These are phyloP conservation scores for Sciurus carolinensis DNA, from an alignment of 2,797 vertebrate species.

Conservation along the genomic window DNA sequence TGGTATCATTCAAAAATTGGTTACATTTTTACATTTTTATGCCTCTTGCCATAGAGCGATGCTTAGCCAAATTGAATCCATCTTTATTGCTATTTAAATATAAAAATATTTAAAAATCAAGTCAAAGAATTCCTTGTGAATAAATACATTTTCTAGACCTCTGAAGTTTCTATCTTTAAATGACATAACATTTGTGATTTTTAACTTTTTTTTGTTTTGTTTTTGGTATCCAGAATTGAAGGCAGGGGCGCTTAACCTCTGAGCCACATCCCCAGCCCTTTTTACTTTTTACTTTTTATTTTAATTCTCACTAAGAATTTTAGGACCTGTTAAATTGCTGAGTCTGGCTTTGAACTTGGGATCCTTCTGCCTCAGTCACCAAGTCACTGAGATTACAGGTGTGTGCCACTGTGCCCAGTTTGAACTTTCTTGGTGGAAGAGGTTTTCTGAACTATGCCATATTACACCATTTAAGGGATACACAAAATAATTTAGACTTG, in stretches of 20 bases:
- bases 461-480: not conserved
- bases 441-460: not conserved
- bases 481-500: not conserved
- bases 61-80: slow-evolving; percentile 23
- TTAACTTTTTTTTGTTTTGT: not conserved
- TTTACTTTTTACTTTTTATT: no score
- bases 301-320: no score
- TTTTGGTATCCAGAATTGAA: no score
- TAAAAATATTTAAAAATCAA: not conserved
- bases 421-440: not conserved
- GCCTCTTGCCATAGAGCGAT: not conserved
- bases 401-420: no score
- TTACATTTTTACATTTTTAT: slow-evolving; percentile 41
- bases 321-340: no score
- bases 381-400: no score
- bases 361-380: no score
- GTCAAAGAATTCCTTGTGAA: not conserved
- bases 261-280: no score
- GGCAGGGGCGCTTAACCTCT: no score
- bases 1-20: not conserved
- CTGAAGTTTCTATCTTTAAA: slow-evolving; percentile 2
- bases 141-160: not conserved
- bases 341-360: no score
- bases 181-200: not conserved
- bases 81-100: slow-evolving; percentile 56